phyloP scores from a whole-genome alignment of 2,113 vertebrate species.

The Apteryx owenii region DNA sequence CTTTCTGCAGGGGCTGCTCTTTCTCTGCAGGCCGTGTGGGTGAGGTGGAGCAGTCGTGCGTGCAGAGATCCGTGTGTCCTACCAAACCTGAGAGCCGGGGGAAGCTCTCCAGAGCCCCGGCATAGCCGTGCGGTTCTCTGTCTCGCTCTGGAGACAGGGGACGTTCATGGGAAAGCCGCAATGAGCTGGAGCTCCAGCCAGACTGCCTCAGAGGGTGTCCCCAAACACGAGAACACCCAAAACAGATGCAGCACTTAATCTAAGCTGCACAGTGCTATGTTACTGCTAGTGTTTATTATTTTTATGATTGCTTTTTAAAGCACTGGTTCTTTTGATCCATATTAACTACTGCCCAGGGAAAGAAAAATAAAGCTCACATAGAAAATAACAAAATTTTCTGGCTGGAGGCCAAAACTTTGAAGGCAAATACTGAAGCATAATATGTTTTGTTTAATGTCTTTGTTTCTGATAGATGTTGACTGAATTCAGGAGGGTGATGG shows the following conservation, averaged over 20 bases:
- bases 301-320: slow-evolving; percentile 26
- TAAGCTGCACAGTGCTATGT: background rate
- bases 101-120: background rate
- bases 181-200: background rate
- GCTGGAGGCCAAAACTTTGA: slow-evolving; percentile 29
- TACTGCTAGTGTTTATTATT: slow-evolving; percentile 11
- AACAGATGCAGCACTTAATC: background rate
- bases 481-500: slow-evolving; percentile 53
- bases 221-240: background rate
- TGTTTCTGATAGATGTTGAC: slow-evolving; percentile 65
- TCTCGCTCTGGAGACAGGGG: background rate
- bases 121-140: background rate
- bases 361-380: slow-evolving; percentile 43
- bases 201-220: background rate
- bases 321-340: slow-evolving; percentile 17
- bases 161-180: background rate
- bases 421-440: slow-evolving; percentile 43
- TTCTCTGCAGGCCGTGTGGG: background rate
- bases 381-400: slow-evolving; percentile 60
- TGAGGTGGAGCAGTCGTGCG: background rate
- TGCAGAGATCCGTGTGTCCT: background rate
- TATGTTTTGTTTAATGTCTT: slow-evolving; percentile 64
- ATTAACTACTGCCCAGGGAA: slow-evolving; percentile 17
- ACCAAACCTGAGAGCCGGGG: background rate
- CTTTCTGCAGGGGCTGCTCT: too few species aligned